Evolutionary conservation across 2,797 vertebrate species (phyloP).

Genomic region (Sparus aurata): DNA sequence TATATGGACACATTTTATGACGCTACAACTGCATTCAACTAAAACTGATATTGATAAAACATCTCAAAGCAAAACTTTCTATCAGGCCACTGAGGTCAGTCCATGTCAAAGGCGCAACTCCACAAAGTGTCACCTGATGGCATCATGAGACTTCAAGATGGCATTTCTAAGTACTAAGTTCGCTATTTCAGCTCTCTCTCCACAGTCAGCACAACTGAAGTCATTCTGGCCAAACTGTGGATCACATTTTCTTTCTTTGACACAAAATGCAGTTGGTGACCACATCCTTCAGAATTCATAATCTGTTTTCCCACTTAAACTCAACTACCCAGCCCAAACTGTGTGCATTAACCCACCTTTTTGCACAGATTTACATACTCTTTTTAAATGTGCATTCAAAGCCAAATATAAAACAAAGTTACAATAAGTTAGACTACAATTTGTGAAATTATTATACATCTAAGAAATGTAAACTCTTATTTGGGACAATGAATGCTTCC

Average conservation of each 20-base stretch:
- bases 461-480: not conserved
- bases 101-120: constrained; percentile 6
- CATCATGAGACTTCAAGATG: not conserved
- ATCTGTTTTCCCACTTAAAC: not conserved
- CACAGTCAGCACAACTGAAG: not conserved
- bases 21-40: not conserved
- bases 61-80: not conserved
- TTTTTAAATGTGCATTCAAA: not conserved
- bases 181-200: not conserved
- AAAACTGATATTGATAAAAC: not conserved
- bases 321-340: not conserved
- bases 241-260: not conserved
- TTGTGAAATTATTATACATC: not conserved
- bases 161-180: not conserved
- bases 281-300: no score
- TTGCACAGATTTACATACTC: not conserved
- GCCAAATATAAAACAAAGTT: not conserved
- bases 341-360: not conserved
- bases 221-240: not conserved
- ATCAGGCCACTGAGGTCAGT: not conserved
- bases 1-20: not conserved
- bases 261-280: not conserved
- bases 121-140: constrained; percentile 25
- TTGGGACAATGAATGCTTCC: not conserved
- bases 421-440: not conserved